Percentiles rank a stretch among this genome's conserved stretches.
phyloP scores from a whole-genome alignment of 2,888 invertebrate species.

The Hyppa rectilinea region DNA sequence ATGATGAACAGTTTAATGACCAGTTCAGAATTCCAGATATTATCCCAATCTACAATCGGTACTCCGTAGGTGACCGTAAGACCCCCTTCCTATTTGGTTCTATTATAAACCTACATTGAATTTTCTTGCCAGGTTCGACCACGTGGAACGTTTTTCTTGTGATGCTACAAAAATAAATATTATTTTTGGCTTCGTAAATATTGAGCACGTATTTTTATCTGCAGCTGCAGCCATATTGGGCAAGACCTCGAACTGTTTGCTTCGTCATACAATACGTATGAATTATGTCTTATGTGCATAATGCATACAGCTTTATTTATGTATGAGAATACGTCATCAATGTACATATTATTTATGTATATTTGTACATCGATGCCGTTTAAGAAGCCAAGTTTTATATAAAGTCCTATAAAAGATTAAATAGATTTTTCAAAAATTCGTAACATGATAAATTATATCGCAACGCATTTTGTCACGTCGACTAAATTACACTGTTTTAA shows the following conservation, averaged over 20 bases:
- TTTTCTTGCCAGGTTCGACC: background rate
- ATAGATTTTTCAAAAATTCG: background rate
- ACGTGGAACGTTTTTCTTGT: background rate
- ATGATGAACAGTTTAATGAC: background rate
- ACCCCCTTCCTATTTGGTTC: background rate
- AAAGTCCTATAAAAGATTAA: no score
- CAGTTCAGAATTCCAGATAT: no score
- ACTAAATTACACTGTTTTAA: background rate
- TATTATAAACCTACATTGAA: background rate
- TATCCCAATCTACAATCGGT: background rate
- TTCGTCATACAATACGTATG: constrained; percentile 32
- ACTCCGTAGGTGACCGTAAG: background rate
- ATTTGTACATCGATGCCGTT: background rate
- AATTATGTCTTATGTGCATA: constrained; percentile 41
- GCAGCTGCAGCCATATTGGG: constrained; percentile 26
- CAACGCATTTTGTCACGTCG: background rate
- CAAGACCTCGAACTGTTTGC: constrained; percentile 43
- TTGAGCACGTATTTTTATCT: constrained; percentile 4
- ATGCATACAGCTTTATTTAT: background rate
- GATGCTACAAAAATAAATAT: constrained; percentile 14
- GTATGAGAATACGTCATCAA: background rate
- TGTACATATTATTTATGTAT: background rate
- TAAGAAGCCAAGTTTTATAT: background rate
- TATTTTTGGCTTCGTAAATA: constrained; percentile 39
- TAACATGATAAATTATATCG: background rate